phyloP scores from a whole-genome alignment of 64 coral and sea anemone genomes.

The Stichodactyla mertensii region DNA sequence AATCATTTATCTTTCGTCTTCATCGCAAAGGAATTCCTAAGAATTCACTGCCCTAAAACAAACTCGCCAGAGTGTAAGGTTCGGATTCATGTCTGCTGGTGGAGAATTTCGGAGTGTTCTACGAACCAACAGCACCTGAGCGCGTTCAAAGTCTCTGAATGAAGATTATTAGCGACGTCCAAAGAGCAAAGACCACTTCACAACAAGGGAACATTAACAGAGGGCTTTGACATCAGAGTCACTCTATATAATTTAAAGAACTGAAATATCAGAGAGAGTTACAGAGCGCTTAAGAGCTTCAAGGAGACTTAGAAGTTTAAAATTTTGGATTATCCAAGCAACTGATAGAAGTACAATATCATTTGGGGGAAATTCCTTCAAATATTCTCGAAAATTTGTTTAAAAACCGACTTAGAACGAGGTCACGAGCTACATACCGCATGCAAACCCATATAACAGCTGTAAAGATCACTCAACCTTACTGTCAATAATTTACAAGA shows the following conservation, averaged over 20 bases:
- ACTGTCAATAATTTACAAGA: background rate
- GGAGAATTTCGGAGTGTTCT: background rate
- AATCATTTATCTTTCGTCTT: background rate
- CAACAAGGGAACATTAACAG: background rate
- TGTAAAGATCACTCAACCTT: no score
- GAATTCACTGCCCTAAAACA: background rate
- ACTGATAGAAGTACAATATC: background rate
- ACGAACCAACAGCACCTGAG: background rate
- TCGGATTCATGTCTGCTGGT: background rate
- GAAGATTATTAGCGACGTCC: background rate
- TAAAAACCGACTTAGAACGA: background rate
- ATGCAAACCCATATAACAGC: no score
- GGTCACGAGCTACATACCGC: no score
- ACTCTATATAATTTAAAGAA: background rate
- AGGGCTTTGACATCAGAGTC: background rate
- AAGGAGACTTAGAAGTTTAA: background rate
- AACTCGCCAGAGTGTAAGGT: background rate
- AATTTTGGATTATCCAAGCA: background rate
- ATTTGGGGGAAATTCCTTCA: background rate
- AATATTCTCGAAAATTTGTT: background rate
- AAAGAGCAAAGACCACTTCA: background rate
- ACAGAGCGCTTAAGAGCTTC: background rate
- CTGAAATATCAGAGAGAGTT: background rate
- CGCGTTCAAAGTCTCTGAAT: background rate
- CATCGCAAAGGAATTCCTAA: background rate